Evolutionary conservation across 2,113 vertebrate genomes (phyloP).

Genomic region (Onychostruthus taczanowskii): DNA sequence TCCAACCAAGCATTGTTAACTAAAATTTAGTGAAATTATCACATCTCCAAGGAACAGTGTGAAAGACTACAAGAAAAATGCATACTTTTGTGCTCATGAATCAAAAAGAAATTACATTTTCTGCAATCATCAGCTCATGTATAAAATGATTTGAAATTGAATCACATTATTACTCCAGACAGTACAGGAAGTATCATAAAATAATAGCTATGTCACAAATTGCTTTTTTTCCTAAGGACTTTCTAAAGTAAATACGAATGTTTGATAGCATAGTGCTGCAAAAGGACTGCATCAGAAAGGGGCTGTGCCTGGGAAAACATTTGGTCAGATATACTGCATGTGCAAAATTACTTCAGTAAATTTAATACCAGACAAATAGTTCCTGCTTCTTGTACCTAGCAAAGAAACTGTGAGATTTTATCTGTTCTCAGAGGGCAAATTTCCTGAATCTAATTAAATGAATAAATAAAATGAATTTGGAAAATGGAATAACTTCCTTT

Average conservation of each 20-base stretch:
- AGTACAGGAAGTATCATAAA: neutral
- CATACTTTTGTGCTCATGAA: neutral
- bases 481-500: neutral
- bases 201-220: neutral
- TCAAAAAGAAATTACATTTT: conserved; percentile 43
- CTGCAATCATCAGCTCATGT: neutral
- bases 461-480: neutral
- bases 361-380: neutral
- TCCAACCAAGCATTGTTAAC: conserved; percentile 9
- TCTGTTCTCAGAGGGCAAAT: neutral
- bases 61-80: conserved; percentile 8
- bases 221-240: neutral
- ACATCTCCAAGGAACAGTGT: neutral
- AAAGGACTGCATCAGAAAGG: neutral
- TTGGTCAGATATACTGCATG: neutral
- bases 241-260: neutral
- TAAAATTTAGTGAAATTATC: conserved; percentile 37
- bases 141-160: conserved; percentile 36
- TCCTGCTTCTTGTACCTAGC: neutral
- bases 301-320: neutral
- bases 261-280: neutral
- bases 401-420: neutral
- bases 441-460: neutral
- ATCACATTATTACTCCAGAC: conserved; percentile 22
- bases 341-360: neutral